phyloP scores from a whole-genome alignment of 1,140 invertebrate species.

The Diabrotica virgifera region DNA sequence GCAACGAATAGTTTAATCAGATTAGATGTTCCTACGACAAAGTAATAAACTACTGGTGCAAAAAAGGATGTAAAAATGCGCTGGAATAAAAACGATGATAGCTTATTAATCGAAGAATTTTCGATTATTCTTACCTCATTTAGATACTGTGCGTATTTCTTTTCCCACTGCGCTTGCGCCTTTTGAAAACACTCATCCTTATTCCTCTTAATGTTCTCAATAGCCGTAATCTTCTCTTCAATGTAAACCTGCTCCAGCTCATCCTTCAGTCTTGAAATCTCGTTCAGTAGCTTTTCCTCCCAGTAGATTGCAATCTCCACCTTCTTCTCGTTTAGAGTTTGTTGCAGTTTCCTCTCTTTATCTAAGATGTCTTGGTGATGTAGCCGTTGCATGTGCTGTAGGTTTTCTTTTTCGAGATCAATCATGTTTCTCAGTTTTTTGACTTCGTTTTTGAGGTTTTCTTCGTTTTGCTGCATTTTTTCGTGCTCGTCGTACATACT shows the following conservation, averaged over 20 bases:
- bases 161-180: conserved; percentile 55
- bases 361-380: conserved; percentile 52
- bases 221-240: conserved; percentile 57
- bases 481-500: conserved; percentile 57
- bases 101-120: too few species aligned
- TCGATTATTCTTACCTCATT: conserved; percentile 50
- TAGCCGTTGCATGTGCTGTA: conserved; percentile 46
- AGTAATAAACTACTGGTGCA: too few species aligned
- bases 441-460: conserved; percentile 56
- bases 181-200: conserved; percentile 53
- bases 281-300: conserved; percentile 54
- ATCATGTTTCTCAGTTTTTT: conserved; percentile 51
- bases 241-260: conserved; percentile 59
- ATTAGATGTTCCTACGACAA: too few species aligned
- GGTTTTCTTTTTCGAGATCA: conserved; percentile 53
- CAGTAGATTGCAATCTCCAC: conserved; percentile 57
- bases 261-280: conserved; percentile 53
- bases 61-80: too few species aligned
- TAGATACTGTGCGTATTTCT: conserved; percentile 53
- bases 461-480: conserved; percentile 56
- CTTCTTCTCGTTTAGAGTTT: conserved; percentile 55
- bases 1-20: too few species aligned
- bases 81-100: too few species aligned
- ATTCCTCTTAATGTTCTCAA: conserved; percentile 53
- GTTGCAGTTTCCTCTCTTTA: conserved; percentile 53